Conservation (phyloP, 2,797 vertebrate genomes). For the Acrossocheilus wenchowensis region DNA sequence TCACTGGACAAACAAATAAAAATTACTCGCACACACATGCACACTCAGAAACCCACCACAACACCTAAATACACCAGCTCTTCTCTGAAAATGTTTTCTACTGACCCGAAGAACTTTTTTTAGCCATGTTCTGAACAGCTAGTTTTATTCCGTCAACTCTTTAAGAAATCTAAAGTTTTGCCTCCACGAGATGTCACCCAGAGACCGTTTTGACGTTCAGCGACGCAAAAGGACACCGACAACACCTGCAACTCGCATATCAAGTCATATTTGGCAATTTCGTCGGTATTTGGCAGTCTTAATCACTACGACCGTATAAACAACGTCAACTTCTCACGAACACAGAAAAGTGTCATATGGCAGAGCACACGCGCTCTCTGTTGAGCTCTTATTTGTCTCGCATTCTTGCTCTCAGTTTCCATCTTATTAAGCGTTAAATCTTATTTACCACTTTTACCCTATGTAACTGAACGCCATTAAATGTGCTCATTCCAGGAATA, state of each 20-base stretch:
- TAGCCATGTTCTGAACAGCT: not conserved
- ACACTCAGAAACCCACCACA: not conserved
- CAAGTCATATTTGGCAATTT: not conserved
- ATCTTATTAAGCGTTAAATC: not conserved
- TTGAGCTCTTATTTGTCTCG: not conserved
- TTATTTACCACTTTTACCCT: constrained; percentile 35
- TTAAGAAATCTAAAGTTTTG: constrained; percentile 19
- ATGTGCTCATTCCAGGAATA: constrained; percentile 75
- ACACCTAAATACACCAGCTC: too few relatives aligned
- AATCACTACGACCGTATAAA: constrained; percentile 10
- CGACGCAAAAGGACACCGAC: not conserved
- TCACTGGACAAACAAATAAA: not conserved
- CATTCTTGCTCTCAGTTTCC: not conserved
- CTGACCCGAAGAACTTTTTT: not conserved
- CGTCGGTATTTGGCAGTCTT: not conserved
- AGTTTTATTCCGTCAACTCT: not conserved
- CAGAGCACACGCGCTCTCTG: not conserved
- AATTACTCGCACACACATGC: not conserved
- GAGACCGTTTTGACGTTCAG: not conserved
- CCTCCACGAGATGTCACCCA: constrained; percentile 59
- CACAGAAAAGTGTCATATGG: not conserved
- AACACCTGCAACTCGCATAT: constrained; percentile 34
- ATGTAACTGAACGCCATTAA: constrained; percentile 59
- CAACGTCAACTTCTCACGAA: constrained; percentile 15
- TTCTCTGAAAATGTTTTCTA: too few relatives aligned